Base-by-base conservation (phyloP, 2,113 vertebrate genomes). In the Mus musculus region DNA sequence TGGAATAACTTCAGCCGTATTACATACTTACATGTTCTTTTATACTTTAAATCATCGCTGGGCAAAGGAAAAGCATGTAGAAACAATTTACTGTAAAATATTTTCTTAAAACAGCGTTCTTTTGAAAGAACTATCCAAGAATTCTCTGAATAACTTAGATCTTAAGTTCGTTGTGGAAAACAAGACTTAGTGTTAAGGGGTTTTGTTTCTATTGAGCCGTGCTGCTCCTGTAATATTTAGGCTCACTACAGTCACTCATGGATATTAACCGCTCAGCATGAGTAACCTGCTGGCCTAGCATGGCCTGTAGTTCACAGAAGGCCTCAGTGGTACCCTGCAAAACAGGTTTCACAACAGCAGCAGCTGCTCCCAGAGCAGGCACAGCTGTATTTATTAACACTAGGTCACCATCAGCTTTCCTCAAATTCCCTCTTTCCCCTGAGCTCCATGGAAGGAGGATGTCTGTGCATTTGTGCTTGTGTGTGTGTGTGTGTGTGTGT, bases 241-340 rank as follows among this genome's bases (percentile, higher is more conserved):
- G 49, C 59, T 3, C 65, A 69, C 78, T n/a, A 10, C 56, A 80
- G 91, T 42, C 49, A 49, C 49, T 73, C 89, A 95, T 96, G 95
- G 96, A 96, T 33, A 92, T 82, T 56, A 93, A 95, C 30, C 52
- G 6, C 42, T 54, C 90, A 81, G 65, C 84, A 59, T 19, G 52
- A 85, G 69, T 24, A 63, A 95, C 78, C 56, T 14, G 46, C 28
- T 11, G 8, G 96, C 98, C 97, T 30, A 78, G 97, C 85, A 93
- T 88, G 97, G 76, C 63, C 54, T 94, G 82, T 10, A 86, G 69
- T 82, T 4, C 2, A 54, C 54, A 22, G 28, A 0, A 1, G 80
- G 28, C 56, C 96, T 59, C 67, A 33, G 87, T 28, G 14, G 73
- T 75, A 93, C 82, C 11, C 91, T 96, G 95, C 61, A 91, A 98